phyloP scores from a whole-genome alignment of 2,113 vertebrate species.

The Malurus melanocephalus region DNA sequence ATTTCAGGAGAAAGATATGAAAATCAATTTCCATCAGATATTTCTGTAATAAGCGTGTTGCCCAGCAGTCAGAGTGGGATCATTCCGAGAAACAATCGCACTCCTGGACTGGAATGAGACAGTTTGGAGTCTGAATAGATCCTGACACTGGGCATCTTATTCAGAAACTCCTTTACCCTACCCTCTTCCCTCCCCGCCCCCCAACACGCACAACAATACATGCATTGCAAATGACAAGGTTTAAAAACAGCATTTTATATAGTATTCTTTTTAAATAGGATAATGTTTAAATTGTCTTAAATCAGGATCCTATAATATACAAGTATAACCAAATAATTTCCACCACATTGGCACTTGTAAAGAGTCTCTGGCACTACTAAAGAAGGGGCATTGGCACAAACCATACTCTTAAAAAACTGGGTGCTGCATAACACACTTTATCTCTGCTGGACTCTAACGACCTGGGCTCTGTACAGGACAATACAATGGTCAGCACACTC shows the following conservation, averaged over 20 bases:
- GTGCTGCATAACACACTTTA: conserved; percentile 56
- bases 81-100: conserved; percentile 39
- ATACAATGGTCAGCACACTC: conserved; percentile 48
- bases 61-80: conserved; percentile 50
- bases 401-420: conserved; percentile 61
- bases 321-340: conserved; percentile 64
- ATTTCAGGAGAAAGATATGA: conserved; percentile 84
- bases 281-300: conserved; percentile 67
- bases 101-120: conserved; percentile 52
- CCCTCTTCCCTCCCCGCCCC: conserved; percentile 50
- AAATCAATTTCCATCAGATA: conserved; percentile 75
- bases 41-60: conserved; percentile 64
- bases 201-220: conserved; percentile 66
- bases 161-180: conserved; percentile 50
- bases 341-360: conserved; percentile 68
- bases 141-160: conserved; percentile 51
- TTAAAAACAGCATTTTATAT: conserved; percentile 78
- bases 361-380: conserved; percentile 71
- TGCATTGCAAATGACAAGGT: conserved; percentile 74
- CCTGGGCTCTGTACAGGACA: conserved; percentile 56
- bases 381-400: conserved; percentile 71
- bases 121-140: conserved; percentile 52
- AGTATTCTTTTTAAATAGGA: conserved; percentile 75
- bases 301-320: conserved; percentile 73
- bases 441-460: conserved; percentile 69